A percentile compares a stretch with the other conserved stretches of the same genome.
Evolutionary conservation across 2,888 invertebrate species (phyloP).

Genomic region (Micropterix aruncella): DNA sequence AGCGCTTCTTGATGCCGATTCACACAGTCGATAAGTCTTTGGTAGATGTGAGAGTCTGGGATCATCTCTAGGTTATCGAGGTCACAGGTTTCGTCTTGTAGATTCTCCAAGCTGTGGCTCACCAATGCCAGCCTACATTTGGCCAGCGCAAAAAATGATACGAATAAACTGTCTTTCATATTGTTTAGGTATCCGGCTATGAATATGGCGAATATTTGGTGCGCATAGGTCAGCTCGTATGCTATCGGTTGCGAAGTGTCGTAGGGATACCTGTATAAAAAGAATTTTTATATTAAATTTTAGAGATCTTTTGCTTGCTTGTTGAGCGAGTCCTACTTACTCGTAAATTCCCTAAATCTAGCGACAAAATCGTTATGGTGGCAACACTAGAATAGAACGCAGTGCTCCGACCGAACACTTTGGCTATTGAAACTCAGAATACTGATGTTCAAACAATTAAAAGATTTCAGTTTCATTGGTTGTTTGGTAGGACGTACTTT

Average conservation of each 20-base stretch:
- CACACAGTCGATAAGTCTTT: neutral
- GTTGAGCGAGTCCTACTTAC: too few species aligned
- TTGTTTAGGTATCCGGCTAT: neutral
- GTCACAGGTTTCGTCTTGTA: neutral
- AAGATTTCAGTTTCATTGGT: too few species aligned
- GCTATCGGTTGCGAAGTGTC: neutral
- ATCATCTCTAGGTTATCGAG: neutral
- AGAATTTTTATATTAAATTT: too few species aligned
- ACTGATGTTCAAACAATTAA: too few species aligned
- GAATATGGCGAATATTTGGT: neutral
- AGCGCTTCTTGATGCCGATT: neutral
- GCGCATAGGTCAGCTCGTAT: neutral
- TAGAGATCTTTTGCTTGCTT: too few species aligned
- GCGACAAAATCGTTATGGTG: too few species aligned
- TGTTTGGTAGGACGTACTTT: too few species aligned
- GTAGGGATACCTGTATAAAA: neutral
- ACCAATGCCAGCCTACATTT: neutral
- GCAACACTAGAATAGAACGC: too few species aligned
- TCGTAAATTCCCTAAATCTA: too few species aligned
- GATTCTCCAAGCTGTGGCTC: neutral
- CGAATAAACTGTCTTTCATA: neutral
- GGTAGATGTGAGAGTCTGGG: neutral
- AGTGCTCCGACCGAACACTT: too few species aligned
- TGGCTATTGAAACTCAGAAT: too few species aligned
- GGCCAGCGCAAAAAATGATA: neutral